Conservation (phyloP, 1,140 invertebrate genomes). For the Aphaenogaster rudis region DNA sequence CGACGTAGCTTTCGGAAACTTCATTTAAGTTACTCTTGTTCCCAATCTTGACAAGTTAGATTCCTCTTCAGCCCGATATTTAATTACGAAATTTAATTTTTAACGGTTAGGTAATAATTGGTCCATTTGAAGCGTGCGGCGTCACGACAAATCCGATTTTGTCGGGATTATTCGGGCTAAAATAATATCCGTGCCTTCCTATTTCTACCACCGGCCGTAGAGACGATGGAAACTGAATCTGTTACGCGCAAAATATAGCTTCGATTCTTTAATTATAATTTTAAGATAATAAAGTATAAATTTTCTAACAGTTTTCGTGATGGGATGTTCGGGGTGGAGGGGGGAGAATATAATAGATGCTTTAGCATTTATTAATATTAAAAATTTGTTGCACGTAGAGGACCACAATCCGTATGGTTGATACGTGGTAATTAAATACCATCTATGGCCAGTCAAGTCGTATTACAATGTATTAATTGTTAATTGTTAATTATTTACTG, state of each 20-base stretch:
- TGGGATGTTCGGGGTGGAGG: too few relatives aligned
- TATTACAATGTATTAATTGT: too few relatives aligned
- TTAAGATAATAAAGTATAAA: not conserved
- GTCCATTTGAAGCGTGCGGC: not conserved
- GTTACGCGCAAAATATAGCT: conserved; percentile 1
- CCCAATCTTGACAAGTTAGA: conserved; percentile 5
- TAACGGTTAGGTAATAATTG: conserved; percentile 9
- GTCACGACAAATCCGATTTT: not conserved
- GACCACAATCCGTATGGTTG: too few relatives aligned
- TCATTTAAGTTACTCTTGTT: not conserved
- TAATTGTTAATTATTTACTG: too few relatives aligned
- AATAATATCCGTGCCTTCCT: not conserved
- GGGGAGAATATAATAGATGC: too few relatives aligned
- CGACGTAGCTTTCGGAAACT: conserved; percentile 13
- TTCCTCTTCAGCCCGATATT: conserved; percentile 13
- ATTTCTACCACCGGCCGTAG: not conserved
- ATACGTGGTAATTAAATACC: too few relatives aligned
- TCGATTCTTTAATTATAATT: not conserved
- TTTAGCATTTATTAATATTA: too few relatives aligned
- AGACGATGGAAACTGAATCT: not conserved
- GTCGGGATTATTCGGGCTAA: not conserved
- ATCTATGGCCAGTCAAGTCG: too few relatives aligned
- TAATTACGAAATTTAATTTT: conserved; percentile 28
- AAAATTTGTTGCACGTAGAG: too few relatives aligned
- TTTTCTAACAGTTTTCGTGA: too few relatives aligned